These are phyloP conservation scores for Timema podura DNA, from an alignment of 2,888 invertebrate species.

Conservation along the genomic window DNA sequence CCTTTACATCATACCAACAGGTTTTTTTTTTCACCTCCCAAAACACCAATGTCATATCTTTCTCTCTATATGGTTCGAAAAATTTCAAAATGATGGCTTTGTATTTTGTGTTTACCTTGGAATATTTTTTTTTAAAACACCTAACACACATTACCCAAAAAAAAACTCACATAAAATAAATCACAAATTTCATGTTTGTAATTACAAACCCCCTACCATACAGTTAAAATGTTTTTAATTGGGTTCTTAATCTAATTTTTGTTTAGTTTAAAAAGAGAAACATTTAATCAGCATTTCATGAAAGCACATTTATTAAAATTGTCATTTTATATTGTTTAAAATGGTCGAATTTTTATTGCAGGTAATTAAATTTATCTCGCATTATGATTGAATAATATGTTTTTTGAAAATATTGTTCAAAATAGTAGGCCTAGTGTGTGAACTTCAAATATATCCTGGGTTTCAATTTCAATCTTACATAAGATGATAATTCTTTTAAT, in stretches of 20 bases:
- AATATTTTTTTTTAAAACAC: neutral
- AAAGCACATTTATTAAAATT: neutral
- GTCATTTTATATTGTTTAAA: too few species aligned
- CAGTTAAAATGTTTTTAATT: neutral
- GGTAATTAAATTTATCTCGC: too few species aligned
- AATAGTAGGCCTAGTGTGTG: too few species aligned
- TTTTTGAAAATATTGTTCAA: too few species aligned
- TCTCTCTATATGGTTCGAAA: neutral
- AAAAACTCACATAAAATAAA: constrained; percentile 13
- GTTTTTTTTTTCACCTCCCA: neutral
- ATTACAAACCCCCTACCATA: neutral
- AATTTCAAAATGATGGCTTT: constrained; percentile 13
- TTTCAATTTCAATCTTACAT: too few species aligned
- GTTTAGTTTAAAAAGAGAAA: neutral
- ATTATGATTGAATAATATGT: too few species aligned
- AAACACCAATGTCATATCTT: constrained; percentile 7
- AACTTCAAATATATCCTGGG: too few species aligned
- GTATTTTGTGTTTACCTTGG: constrained; percentile 3
- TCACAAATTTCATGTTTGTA: neutral
- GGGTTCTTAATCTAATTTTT: too few species aligned
- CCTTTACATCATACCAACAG: neutral
- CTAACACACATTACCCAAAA: neutral
- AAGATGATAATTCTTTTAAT: too few species aligned
- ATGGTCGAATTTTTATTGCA: too few species aligned
- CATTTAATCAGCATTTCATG: constrained; percentile 14